Evolutionary conservation across 2,113 vertebrate genomes (phyloP), one percentile per base, ranked within the genome.

Genomic region (Choloepus hoffmanni): DNA sequence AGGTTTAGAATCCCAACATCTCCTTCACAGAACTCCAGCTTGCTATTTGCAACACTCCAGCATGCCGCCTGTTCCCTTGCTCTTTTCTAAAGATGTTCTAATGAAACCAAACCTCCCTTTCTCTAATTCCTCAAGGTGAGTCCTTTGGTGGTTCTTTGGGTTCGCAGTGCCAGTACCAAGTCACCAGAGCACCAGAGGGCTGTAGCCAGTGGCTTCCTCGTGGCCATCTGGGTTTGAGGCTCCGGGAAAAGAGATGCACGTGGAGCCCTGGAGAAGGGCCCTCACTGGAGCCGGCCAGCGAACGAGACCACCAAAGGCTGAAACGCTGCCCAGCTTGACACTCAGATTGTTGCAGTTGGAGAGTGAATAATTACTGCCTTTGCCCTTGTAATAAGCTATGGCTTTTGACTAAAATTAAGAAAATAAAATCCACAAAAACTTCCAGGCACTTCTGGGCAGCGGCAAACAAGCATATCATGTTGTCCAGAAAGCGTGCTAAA

Each of bases 401-500:
- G 53, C 58, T 93, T 88, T 84, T 74, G 76, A 82, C 43, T 40
- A 92, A 84, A 89, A 72, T 33, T 16, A 90, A 88, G 92, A 93
- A 94, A 92, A 55, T 36, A 85, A 85, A 92, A 79, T 78, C 50
- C 28, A 88, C 60, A 33, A 90, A 84, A 84, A 79, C n/a, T 65
- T 28, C 7, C 8, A 79, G 78, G 28, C n/a, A 33, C 50, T 53
- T 55, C 28, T 33, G 15, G 55, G 72, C 26, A 40, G 81, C 62
- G 73, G 65, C 68, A 67, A 77, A 55, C 78, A 40, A 21, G 30
- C 21, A 19, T 13, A 28, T 5, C 30, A 36, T 40, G 7, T 70
- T 78, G 62, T 8, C 53, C 77, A 30, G 63, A 67, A 62, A 73
- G 62, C 30, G 8, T n/a, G 18, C 83, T 40, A 55, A 68, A 23